Evolutionary conservation across 2,113 vertebrate species (phyloP).

Genomic region (Entelurus aequoreus): DNA sequence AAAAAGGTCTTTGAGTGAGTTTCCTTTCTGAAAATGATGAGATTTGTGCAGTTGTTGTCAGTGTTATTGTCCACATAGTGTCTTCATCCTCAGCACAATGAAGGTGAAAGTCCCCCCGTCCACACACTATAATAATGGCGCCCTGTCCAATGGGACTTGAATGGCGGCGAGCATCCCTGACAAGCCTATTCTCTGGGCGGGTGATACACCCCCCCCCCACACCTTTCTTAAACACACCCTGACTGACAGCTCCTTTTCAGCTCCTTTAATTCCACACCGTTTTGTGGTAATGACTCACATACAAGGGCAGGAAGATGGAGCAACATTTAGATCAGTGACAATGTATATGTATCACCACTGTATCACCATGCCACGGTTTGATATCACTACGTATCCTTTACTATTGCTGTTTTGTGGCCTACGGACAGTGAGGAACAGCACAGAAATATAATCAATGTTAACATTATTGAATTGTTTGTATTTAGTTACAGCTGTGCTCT

Average conservation of each 20-base stretch:
- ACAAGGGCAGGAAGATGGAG: constrained; percentile 24
- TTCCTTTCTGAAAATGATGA: not conserved
- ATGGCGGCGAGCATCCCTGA: constrained; percentile 86
- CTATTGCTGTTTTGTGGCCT: too few relatives aligned
- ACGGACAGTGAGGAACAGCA: too few relatives aligned
- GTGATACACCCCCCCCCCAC: constrained; percentile 57
- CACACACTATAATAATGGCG: constrained; percentile 69
- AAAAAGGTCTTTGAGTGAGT: too few relatives aligned
- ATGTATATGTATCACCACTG: too few relatives aligned
- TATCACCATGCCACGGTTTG: too few relatives aligned
- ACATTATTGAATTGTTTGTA: too few relatives aligned
- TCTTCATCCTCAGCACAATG: constrained; percentile 52
- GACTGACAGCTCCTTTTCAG: constrained; percentile 90
- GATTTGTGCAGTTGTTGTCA: constrained; percentile 19
- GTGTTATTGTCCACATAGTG: constrained; percentile 19
- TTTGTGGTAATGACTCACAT: constrained; percentile 70
- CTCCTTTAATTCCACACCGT: constrained; percentile 80
- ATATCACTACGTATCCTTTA: too few relatives aligned
- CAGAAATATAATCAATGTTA: too few relatives aligned
- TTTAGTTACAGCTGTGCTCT: too few relatives aligned
- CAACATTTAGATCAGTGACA: not conserved
- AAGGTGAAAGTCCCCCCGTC: constrained; percentile 45
- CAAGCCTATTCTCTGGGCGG: constrained; percentile 77
- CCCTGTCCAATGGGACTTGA: constrained; percentile 85
- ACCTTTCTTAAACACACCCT: constrained; percentile 79